Evolutionary conservation across 2,113 vertebrate genomes (phyloP).

Genomic region (Corynorhinus townsendii): DNA sequence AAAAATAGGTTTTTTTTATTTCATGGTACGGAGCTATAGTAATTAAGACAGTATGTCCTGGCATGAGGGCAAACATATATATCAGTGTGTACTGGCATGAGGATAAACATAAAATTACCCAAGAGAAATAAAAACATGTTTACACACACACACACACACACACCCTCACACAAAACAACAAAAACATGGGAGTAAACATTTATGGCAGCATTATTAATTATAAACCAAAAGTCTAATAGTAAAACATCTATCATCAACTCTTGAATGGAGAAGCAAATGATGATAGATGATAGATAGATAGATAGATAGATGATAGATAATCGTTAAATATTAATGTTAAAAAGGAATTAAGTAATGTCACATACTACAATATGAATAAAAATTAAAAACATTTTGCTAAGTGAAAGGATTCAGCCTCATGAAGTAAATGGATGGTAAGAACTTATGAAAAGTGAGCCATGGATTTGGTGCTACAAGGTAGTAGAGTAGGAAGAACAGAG

Average conservation of each 20-base stretch:
- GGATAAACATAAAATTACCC: not conserved
- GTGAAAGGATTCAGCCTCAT: not conserved
- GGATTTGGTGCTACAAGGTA: accelerated
- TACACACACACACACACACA: not conserved
- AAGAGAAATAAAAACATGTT: not conserved
- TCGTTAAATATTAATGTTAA: not conserved
- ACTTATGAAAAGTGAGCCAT: not conserved
- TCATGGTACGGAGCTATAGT: not conserved
- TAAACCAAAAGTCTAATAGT: not conserved
- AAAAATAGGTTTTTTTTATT: not conserved
- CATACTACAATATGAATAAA: not conserved
- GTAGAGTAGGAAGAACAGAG: not conserved
- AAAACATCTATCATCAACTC: not conserved
- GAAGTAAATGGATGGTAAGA: not conserved
- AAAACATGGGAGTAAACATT: not conserved
- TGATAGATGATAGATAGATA: not conserved
- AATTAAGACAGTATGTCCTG: not conserved
- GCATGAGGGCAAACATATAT: not conserved
- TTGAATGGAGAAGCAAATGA: not conserved
- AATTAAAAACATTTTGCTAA: not conserved
- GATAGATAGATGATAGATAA: not conserved
- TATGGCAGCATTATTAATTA: not conserved
- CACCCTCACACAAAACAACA: not conserved
- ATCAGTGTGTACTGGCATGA: not conserved
- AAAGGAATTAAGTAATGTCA: not conserved